phyloP scores from a whole-genome alignment of 2,113 vertebrate genomes.

The Caretta caretta region DNA sequence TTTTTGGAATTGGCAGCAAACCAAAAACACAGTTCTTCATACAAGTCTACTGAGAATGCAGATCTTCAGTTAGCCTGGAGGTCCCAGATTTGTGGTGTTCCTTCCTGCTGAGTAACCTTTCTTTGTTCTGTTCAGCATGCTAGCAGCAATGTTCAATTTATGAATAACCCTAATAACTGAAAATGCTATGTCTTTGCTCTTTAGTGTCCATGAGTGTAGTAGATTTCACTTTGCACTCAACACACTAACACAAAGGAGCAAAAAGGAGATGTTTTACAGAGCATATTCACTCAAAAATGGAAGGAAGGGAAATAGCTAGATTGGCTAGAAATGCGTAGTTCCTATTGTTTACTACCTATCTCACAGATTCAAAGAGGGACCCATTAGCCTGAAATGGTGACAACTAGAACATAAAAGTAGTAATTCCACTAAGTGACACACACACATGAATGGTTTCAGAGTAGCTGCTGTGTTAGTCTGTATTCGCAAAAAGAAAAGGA shows the following conservation, averaged over 20 bases:
- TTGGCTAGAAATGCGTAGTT: background rate
- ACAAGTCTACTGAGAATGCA: background rate
- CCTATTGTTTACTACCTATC: background rate
- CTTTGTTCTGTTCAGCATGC: background rate
- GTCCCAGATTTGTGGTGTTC: background rate
- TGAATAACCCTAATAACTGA: background rate
- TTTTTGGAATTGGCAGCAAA: no score
- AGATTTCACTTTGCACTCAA: constrained; percentile 7
- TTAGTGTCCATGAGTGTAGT: background rate
- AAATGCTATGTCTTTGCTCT: background rate
- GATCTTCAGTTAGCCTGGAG: background rate
- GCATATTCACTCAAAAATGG: background rate
- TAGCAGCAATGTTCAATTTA: background rate
- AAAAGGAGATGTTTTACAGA: background rate
- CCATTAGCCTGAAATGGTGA: background rate
- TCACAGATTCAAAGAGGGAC: background rate
- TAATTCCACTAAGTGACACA: constrained; percentile 29
- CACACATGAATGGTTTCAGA: background rate
- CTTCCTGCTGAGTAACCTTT: background rate
- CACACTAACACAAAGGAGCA: background rate
- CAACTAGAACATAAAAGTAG: constrained; percentile 22
- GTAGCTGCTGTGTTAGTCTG: no score
- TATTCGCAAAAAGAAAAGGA: no score
- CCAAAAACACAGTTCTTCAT: background rate
- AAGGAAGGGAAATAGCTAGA: background rate